Conservation (phyloP, 1,140 invertebrate species). For the Melitaea cinxia region DNA sequence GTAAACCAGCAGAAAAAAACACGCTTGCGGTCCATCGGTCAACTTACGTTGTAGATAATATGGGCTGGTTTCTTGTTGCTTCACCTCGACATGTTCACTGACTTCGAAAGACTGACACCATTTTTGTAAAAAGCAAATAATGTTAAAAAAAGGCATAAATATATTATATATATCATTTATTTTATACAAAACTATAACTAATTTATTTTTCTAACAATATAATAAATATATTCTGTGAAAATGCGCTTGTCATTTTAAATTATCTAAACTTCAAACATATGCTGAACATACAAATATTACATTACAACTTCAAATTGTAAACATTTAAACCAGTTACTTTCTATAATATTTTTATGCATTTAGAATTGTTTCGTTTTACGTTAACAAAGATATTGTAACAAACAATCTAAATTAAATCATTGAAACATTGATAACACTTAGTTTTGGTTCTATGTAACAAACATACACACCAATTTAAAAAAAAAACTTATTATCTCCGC, state of each 20-base stretch:
- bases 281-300: too few relatives aligned
- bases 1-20: constrained; percentile 6
- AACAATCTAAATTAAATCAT: neutral
- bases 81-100: neutral
- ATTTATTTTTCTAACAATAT: too few relatives aligned
- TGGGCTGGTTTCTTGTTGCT: constrained; percentile 51
- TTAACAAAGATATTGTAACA: neutral
- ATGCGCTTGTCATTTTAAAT: too few relatives aligned
- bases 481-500: constrained; percentile 35
- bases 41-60: constrained; percentile 40
- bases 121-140: neutral
- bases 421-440: neutral
- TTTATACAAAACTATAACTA: too few relatives aligned
- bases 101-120: constrained; percentile 19
- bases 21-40: constrained; percentile 46
- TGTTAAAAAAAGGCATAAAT: neutral
- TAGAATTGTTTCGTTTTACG: neutral
- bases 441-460: neutral
- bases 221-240: too few relatives aligned
- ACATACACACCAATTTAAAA: constrained; percentile 11
- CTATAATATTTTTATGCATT: neutral
- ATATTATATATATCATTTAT: too few relatives aligned
- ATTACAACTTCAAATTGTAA: too few relatives aligned
- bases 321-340: neutral
- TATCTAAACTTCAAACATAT: too few relatives aligned